Percentiles rank a stretch among this genome's conserved stretches.
Conservation (phyloP, 2,888 invertebrate species). For the Drosophila multiciliata region DNA sequence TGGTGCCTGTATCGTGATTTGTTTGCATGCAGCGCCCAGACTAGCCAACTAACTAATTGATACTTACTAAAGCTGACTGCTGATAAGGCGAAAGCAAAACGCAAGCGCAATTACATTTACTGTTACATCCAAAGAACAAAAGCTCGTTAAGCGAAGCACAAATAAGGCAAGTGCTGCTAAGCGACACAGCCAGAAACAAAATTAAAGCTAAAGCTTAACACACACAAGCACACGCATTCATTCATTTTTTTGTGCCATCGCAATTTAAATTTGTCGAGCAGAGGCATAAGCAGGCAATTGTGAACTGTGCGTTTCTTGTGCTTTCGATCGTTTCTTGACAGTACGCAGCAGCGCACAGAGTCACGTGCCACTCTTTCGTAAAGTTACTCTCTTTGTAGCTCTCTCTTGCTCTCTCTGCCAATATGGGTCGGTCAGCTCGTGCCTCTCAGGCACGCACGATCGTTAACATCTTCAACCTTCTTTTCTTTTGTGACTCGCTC, state of each 20-base stretch:
- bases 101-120: slow-evolving; percentile 67
- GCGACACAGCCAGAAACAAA: slow-evolving; percentile 6
- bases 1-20: slow-evolving; percentile 36
- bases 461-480: slow-evolving; percentile 14
- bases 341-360: slow-evolving; percentile 3
- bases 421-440: slow-evolving; percentile 17
- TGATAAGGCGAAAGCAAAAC: slow-evolving; percentile 53
- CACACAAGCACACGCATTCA: not conserved
- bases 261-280: slow-evolving; percentile 13
- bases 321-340: slow-evolving; percentile 23
- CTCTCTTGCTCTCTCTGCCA: slow-evolving; percentile 8
- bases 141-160: slow-evolving; percentile 56
- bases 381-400: not conserved
- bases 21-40: slow-evolving; percentile 48
- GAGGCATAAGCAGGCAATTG: slow-evolving; percentile 2
- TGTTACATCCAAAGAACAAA: slow-evolving; percentile 50
- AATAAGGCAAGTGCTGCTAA: slow-evolving; percentile 34
- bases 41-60: slow-evolving; percentile 58
- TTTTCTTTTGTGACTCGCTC: slow-evolving; percentile 30
- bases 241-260: slow-evolving; percentile 3
- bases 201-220: slow-evolving; percentile 10
- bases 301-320: slow-evolving; percentile 17
- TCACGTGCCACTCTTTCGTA: slow-evolving; percentile 37
- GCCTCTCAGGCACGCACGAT: slow-evolving; percentile 54
- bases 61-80: slow-evolving; percentile 41